These are phyloP conservation scores for Acanthis flammea DNA, from an alignment of 2,797 vertebrate genomes.

Conservation along the genomic window DNA sequence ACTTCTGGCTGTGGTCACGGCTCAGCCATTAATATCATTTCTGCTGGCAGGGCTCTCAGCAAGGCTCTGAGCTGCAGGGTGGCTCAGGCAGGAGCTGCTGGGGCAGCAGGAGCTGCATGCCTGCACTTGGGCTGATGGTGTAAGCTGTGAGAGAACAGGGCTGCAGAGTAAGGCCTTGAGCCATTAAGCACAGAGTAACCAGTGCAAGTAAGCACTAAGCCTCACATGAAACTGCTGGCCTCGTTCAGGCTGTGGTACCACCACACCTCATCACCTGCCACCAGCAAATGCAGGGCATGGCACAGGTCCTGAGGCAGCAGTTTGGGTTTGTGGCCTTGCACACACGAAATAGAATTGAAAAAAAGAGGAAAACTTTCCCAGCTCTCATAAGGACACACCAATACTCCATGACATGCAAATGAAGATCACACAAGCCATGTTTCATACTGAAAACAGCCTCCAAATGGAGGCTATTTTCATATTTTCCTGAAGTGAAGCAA, in stretches of 20 bases:
- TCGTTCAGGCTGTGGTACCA: fast-evolving
- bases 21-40: background rate
- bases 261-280: background rate
- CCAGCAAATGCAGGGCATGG: fast-evolving
- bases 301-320: background rate
- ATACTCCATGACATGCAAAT: background rate
- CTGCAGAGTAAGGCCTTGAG: background rate
- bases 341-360: fast-evolving
- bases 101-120: background rate
- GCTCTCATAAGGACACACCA: background rate
- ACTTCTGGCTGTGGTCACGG: background rate
- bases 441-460: background rate
- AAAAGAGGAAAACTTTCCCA: background rate
- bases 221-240: background rate
- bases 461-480: background rate
- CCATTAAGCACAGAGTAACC: background rate
- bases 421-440: background rate
- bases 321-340: background rate
- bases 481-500: background rate
- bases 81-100: background rate
- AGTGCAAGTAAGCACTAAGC: background rate
- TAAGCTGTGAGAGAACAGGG: background rate
- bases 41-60: background rate
- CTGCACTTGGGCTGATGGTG: background rate
- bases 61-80: background rate